Evolutionary conservation across 2,113 vertebrate genomes (phyloP).

Genomic region (Tringa solitaria): DNA sequence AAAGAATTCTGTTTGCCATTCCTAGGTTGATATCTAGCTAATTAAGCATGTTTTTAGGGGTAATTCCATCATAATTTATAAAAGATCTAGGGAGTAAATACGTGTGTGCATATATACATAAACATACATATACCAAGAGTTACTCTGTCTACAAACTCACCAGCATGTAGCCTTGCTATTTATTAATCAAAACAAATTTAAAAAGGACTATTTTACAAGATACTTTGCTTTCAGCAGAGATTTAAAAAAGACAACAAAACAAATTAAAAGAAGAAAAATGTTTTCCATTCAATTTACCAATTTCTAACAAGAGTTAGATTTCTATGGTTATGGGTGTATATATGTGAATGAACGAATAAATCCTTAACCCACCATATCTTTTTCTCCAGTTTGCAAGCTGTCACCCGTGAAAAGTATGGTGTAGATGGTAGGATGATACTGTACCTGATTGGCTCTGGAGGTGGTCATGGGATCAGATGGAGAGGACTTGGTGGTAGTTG

Average conservation of each 20-base stretch:
- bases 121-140: neutral
- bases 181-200: neutral
- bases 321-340: slow-evolving; percentile 74
- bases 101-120: slow-evolving; percentile 56
- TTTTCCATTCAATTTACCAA: slow-evolving; percentile 37
- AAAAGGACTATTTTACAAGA: neutral
- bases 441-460: slow-evolving; percentile 91
- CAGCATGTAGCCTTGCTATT: neutral
- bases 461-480: slow-evolving; percentile 92
- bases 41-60: neutral
- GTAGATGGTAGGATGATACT: slow-evolving; percentile 88
- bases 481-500: slow-evolving; percentile 92
- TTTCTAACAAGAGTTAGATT: slow-evolving; percentile 55
- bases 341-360: slow-evolving; percentile 81
- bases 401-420: slow-evolving; percentile 83
- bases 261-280: slow-evolving; percentile 20
- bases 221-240: slow-evolving; percentile 9
- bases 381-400: slow-evolving; percentile 79
- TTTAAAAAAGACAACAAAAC: slow-evolving; percentile 32
- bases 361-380: slow-evolving; percentile 83
- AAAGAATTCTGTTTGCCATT: slow-evolving; percentile 1
- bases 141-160: neutral
- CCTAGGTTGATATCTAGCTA: slow-evolving; percentile 3
- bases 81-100: slow-evolving; percentile 12
- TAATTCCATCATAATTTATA: slow-evolving; percentile 4